Base-by-base conservation (phyloP, 2,888 invertebrate genomes). In the Ganaspis brasiliensis region DNA sequence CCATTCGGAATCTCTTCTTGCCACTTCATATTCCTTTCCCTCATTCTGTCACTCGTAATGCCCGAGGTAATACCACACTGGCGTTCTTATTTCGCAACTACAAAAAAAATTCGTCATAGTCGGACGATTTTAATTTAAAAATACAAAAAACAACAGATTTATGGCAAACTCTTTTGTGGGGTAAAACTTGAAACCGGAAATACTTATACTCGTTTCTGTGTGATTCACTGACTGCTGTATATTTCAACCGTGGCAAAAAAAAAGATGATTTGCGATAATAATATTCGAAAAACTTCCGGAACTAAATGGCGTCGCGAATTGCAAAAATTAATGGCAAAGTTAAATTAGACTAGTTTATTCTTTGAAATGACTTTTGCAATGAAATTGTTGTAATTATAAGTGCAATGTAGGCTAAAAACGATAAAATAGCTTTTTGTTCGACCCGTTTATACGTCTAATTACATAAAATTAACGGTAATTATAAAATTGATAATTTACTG, bases 1-100 rank as follows among this genome's bases (percentile, higher is more conserved):
- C 45, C 67, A 67, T 67, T 45, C 24, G 9, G 63, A 79, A 71
- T 71, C 40, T 67, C 37, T 72, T 67, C 72, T 55, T 49, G 55
- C 49, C 73, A 72, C 75, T 67, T 73, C 49, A 49, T 71, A 67
- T 70, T 52, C 59, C 73, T 74, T 73, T 52, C 19, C 16, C 9
- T 2, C 19, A 5, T 70, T 37, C 57, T 70, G 59, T 57, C 35
- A 45, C 57, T 67, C 37, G 45, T 74, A 45, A 57, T 19, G 35
- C 52, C 52, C 52, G 52, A 52, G 52, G 52, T 49, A 76, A 57
- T 76, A 35, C 52, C 24, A 55, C 61, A 26, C 52, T 61, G 12
- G 45, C 24, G 71, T 56, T 72, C 26, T 72, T 75, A 59, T 77
- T 75, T 67, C 45, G 16, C 45, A 67, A 67, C 67, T 26, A 12